Conservation (phyloP, 2,888 invertebrate species). For the Hermodice carunculata region DNA sequence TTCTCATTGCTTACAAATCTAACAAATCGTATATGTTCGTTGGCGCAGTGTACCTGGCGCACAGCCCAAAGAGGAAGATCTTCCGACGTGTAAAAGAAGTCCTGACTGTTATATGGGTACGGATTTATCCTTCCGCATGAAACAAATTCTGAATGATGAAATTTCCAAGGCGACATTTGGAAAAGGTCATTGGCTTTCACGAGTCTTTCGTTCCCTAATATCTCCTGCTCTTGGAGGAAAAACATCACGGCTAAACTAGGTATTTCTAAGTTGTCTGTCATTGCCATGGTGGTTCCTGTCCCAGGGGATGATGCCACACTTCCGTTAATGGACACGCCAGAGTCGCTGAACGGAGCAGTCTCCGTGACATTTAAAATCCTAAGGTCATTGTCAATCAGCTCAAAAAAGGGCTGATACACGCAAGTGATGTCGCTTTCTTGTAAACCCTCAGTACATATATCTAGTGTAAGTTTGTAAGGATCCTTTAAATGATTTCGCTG, state of each 20-base stretch:
- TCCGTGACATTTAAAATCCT: too few relatives aligned
- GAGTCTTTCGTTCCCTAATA: constrained; percentile 3
- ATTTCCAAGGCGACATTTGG: constrained; percentile 54
- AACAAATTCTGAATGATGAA: constrained; percentile 58
- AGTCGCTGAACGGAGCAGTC: too few relatives aligned
- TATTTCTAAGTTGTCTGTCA: too few relatives aligned
- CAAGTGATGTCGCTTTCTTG: too few relatives aligned
- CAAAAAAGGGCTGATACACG: too few relatives aligned
- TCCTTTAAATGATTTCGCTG: too few relatives aligned
- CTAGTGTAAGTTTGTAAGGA: too few relatives aligned
- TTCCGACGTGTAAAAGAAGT: constrained; percentile 55
- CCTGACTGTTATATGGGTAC: constrained; percentile 54
- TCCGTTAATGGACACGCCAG: too few relatives aligned
- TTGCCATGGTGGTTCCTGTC: too few relatives aligned
- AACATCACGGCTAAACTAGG: constrained; percentile 10
- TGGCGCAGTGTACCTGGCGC: constrained; percentile 61
- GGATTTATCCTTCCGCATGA: constrained; percentile 48
- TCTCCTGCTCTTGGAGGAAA: constrained; percentile 16
- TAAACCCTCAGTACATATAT: too few relatives aligned
- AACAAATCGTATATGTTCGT: constrained; percentile 56
- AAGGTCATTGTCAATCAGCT: too few relatives aligned
- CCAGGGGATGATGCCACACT: too few relatives aligned
- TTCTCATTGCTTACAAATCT: constrained; percentile 52
- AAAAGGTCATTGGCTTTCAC: constrained; percentile 46
- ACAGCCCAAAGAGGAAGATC: constrained; percentile 61